Evolutionary conservation across 2,797 vertebrate genomes (phyloP).

Genomic region (Xenentodon cancila): DNA sequence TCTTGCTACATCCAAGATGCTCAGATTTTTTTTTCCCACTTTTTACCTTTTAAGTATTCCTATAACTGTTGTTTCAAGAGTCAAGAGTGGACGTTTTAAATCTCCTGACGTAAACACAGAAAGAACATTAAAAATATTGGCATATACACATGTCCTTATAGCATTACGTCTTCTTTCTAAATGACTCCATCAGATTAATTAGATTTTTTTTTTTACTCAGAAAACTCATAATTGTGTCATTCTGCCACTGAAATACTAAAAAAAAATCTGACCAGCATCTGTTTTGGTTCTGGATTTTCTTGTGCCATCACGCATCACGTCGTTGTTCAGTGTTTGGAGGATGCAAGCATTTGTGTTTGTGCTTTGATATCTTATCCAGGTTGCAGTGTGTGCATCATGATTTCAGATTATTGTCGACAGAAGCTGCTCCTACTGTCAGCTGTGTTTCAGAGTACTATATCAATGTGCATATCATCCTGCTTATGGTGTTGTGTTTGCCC

Average conservation of each 20-base stretch:
- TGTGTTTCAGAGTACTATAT: slow-evolving; percentile 24
- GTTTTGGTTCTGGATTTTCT: slow-evolving; percentile 18
- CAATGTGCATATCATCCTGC: slow-evolving; percentile 32
- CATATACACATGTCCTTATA: neutral
- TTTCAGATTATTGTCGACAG: slow-evolving; percentile 14
- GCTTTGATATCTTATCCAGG: slow-evolving; percentile 33
- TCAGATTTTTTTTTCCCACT: slow-evolving; percentile 29
- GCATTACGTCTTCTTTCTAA: neutral
- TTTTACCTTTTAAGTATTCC: slow-evolving; percentile 48
- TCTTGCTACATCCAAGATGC: slow-evolving; percentile 22
- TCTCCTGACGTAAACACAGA: slow-evolving; percentile 1
- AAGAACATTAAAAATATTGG: neutral
- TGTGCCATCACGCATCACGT: slow-evolving; percentile 13
- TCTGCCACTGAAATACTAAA: slow-evolving; percentile 50
- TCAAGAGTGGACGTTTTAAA: neutral
- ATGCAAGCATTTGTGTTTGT: slow-evolving; percentile 52
- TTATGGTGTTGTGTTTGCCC: slow-evolving; percentile 44
- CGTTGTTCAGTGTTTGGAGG: slow-evolving; percentile 19
- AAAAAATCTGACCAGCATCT: slow-evolving; percentile 34
- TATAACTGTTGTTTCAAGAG: slow-evolving; percentile 33
- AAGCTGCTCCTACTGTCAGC: slow-evolving; percentile 3
- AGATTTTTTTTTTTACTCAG: neutral
- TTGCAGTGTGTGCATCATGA: slow-evolving; percentile 37
- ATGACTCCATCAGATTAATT: neutral
- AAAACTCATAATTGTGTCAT: slow-evolving; percentile 1